Evolutionary conservation across 2,113 vertebrate species (phyloP).

Genomic region (Eidolon helvum): DNA sequence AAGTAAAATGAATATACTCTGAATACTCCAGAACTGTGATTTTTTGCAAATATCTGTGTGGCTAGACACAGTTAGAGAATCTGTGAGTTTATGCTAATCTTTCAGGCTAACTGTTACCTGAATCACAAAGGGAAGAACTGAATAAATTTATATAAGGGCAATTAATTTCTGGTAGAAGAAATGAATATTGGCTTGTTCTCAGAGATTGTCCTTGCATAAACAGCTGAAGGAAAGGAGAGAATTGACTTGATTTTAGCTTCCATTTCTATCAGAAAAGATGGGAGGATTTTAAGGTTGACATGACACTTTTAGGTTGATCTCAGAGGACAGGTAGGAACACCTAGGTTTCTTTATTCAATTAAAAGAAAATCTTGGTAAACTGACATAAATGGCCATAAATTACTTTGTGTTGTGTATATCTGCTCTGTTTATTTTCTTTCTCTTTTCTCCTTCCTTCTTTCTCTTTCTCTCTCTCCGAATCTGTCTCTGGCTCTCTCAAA

Average conservation of each 20-base stretch:
- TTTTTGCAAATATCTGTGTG: neutral
- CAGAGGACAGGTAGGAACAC: neutral
- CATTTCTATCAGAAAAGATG: neutral
- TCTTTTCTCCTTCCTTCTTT: neutral
- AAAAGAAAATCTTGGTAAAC: neutral
- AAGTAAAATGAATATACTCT: slow-evolving; percentile 32
- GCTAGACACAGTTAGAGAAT: slow-evolving; percentile 36
- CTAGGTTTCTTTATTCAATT: neutral
- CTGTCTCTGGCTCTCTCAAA: neutral
- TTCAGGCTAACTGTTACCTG: neutral
- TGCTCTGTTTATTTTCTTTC: neutral
- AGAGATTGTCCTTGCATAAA: slow-evolving; percentile 37
- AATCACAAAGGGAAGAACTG: neutral
- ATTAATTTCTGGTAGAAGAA: slow-evolving; percentile 33
- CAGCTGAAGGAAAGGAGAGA: slow-evolving; percentile 55
- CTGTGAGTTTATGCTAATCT: neutral
- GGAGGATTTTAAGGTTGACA: neutral
- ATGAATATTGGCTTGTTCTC: neutral
- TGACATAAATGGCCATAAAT: neutral
- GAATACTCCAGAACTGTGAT: neutral
- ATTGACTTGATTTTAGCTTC: slow-evolving; percentile 53
- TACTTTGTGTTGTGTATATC: neutral
- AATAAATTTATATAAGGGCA: neutral
- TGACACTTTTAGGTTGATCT: slow-evolving; percentile 21
- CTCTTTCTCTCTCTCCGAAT: neutral